A percentile compares a stretch with the other conserved stretches of the same genome.
phyloP scores from a whole-genome alignment of 2,888 invertebrate species.

The Synergus japonicus region DNA sequence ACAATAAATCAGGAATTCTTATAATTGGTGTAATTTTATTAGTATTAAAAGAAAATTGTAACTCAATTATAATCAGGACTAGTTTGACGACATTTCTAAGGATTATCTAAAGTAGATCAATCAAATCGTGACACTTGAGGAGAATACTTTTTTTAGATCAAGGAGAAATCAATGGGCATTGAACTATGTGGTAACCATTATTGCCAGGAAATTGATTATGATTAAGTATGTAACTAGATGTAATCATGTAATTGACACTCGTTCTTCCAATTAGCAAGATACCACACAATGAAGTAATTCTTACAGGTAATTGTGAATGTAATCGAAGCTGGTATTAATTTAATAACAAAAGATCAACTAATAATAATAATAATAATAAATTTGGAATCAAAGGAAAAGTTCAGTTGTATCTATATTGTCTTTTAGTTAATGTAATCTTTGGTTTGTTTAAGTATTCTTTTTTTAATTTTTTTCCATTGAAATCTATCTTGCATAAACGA shows the following conservation, averaged over 20 bases:
- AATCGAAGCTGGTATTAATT: not conserved
- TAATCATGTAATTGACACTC: not conserved
- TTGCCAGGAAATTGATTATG: not conserved
- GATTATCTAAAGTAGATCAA: not conserved
- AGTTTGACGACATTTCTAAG: not conserved
- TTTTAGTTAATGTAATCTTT: not conserved
- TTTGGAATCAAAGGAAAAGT: no score
- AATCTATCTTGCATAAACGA: not conserved
- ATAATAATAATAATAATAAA: no score
- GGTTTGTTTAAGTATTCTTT: not conserved
- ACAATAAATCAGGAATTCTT: not conserved
- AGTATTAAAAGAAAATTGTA: not conserved
- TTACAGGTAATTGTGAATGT: not conserved
- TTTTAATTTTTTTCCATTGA: not conserved
- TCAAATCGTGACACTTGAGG: constrained; percentile 19
- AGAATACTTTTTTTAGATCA: constrained; percentile 24
- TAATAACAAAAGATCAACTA: not conserved
- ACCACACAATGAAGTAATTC: not conserved
- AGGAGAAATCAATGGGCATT: constrained; percentile 22
- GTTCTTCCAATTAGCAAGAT: not conserved
- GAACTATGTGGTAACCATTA: constrained; percentile 24
- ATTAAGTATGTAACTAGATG: not conserved
- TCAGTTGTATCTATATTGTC: not conserved
- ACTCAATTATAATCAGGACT: not conserved
- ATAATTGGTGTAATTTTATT: not conserved